A percentile compares a stretch with the other conserved stretches of the same genome.
phyloP scores from a whole-genome alignment of 2,888 invertebrate genomes.

The Dynastes hyllus region DNA sequence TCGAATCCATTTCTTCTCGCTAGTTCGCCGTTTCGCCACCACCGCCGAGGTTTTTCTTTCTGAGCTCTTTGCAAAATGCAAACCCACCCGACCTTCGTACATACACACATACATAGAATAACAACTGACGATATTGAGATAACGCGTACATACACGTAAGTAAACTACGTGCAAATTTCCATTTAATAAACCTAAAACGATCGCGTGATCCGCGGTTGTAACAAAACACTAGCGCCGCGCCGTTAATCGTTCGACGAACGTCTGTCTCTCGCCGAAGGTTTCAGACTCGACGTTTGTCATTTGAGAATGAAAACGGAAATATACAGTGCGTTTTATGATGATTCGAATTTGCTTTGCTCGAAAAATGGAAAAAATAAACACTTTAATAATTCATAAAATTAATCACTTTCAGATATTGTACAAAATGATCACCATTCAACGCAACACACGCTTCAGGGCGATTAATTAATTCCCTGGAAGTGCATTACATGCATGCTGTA shows the following conservation, averaged over 20 bases:
- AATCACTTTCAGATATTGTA: too few relatives aligned
- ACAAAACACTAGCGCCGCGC: conserved; percentile 7
- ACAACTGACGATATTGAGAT: conserved; percentile 19
- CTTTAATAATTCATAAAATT: too few relatives aligned
- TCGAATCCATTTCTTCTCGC: conserved; percentile 9
- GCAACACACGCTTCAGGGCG: too few relatives aligned
- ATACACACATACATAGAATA: background rate
- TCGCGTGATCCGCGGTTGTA: conserved; percentile 36
- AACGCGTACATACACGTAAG: conserved; percentile 23
- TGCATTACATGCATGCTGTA: too few relatives aligned
- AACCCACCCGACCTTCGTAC: background rate
- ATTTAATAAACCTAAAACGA: conserved; percentile 25
- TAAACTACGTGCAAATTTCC: conserved; percentile 37
- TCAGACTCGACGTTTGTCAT: background rate
- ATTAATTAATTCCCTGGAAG: too few relatives aligned
- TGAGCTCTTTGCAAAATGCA: background rate
- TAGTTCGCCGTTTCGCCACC: too few relatives aligned
- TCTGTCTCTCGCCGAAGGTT: background rate
- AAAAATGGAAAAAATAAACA: too few relatives aligned
- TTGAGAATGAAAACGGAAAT: background rate
- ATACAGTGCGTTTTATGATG: background rate
- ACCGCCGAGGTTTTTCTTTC: conserved; percentile 2
- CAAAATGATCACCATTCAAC: too few relatives aligned
- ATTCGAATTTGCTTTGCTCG: background rate
- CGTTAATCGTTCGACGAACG: conserved; percentile 33